Evolutionary conservation across 92 coral and sea anemone species (phyloP).

Genomic region (Porites evermanni): DNA sequence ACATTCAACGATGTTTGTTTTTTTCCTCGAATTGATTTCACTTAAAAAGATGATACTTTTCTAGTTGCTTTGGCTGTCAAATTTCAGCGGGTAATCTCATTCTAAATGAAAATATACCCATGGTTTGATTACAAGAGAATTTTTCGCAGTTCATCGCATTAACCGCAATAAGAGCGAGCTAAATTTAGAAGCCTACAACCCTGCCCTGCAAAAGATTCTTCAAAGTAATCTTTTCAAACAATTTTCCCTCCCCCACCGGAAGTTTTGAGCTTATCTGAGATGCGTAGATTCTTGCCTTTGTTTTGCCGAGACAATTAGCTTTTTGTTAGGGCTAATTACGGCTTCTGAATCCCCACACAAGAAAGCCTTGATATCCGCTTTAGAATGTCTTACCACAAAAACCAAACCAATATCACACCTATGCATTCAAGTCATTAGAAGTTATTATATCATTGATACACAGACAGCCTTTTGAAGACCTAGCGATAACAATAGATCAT

Average conservation of each 20-base stretch:
- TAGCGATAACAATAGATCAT: not conserved
- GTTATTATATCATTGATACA: slow-evolving; percentile 31
- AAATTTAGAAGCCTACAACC: not conserved
- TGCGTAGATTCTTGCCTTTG: slow-evolving; percentile 9
- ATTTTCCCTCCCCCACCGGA: slow-evolving; percentile 34
- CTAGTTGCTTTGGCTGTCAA: not conserved
- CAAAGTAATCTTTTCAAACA: not conserved
- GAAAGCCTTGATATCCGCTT: slow-evolving; percentile 25
- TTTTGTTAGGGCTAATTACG: slow-evolving; percentile 18
- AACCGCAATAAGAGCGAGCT: slow-evolving; percentile 2
- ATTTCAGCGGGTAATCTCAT: not conserved
- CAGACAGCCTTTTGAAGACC: slow-evolving; percentile 8
- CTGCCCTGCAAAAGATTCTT: slow-evolving; percentile 8
- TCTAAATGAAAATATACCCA: not conserved
- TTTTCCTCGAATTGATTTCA: not conserved
- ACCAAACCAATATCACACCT: slow-evolving; percentile 2
- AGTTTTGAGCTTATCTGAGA: slow-evolving; percentile 5
- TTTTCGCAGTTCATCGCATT: too few relatives aligned
- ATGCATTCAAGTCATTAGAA: slow-evolving; percentile 22
- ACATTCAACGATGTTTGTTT: slow-evolving; percentile 4
- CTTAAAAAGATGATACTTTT: not conserved
- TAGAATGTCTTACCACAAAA: slow-evolving; percentile 17
- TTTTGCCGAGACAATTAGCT: slow-evolving; percentile 9
- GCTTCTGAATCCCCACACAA: slow-evolving; percentile 16
- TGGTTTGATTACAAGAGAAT: slow-evolving; percentile 2